A percentile compares a stretch with the other conserved stretches of the same genome.
These are phyloP conservation scores for Brachionus manjavacas DNA, from an alignment of 1,140 invertebrate species.

Conservation along the genomic window DNA sequence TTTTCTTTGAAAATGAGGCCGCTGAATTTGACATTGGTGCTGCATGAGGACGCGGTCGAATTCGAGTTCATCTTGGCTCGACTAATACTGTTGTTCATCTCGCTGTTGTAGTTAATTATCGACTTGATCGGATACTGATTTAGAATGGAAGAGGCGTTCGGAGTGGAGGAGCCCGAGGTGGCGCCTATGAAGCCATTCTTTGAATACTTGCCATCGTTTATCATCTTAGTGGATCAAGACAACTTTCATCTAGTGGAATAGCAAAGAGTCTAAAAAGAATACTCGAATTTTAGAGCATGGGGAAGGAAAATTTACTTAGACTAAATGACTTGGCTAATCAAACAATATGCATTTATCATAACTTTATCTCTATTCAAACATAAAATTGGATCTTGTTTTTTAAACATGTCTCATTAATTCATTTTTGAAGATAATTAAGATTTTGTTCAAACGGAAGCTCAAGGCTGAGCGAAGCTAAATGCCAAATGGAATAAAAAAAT, in stretches of 20 bases:
- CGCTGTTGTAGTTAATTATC: neutral
- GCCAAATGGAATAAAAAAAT: neutral
- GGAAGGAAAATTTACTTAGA: neutral
- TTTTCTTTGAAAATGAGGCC: slow-evolving; percentile 36
- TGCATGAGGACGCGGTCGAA: neutral
- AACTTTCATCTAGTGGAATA: neutral
- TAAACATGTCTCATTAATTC: neutral
- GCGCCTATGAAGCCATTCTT: neutral
- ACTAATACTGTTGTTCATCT: slow-evolving; percentile 31
- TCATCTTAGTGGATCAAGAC: neutral
- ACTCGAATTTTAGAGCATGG: neutral
- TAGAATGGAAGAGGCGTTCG: neutral
- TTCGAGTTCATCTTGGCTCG: neutral
- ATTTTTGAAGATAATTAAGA: neutral
- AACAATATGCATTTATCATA: neutral
- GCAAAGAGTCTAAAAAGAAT: neutral
- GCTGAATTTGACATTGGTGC: slow-evolving; percentile 30
- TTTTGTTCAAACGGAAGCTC: neutral
- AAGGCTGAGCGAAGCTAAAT: neutral
- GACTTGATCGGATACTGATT: slow-evolving; percentile 30
- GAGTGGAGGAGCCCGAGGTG: neutral
- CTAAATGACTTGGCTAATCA: neutral
- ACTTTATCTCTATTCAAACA: slow-evolving; percentile 18
- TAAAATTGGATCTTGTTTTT: neutral
- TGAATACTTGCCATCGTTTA: slow-evolving; percentile 25